Base-by-base conservation (phyloP, 2,797 vertebrate genomes). In the Sebastes vulpes region DNA sequence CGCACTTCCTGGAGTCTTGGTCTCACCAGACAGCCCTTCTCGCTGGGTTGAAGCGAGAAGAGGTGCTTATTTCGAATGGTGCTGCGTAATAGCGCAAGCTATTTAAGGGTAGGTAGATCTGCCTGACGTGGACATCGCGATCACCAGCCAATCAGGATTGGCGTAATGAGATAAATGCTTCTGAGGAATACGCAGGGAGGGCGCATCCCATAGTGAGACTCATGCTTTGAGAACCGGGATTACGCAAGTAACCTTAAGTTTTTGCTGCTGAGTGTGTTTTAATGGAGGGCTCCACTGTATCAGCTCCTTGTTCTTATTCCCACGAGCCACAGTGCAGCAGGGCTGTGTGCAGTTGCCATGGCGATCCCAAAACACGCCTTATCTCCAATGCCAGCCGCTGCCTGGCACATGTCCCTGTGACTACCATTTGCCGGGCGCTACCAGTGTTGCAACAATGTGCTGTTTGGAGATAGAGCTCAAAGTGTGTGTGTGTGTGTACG, bases 371-470 rank as follows among this genome's bases (percentile, higher is more conserved):
- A 83, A 75, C 72, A 66, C 54, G 7, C 72, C 88, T 88, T 89
- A 91, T 90, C 91, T 86, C 42, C 58, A n/a, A 8, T 5, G 12
- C 72, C 88, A 88, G 89, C 74, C 32, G 57, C 60, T 48, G 81
- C 82, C 71, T 78, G 70, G 82, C 70, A 12, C 54, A 1, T 12
- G 2, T 67, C 56, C 38, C 66, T 3, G 12, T 16, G 20, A 57
- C 81, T 7, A 28, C 71, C 2, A 20, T 57, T 20, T 10, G 61
- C 31, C n/a, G 2, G 35, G 11, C n/a, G 35, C 29, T 14, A 23
- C 53, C 57, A 20, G 52, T 10, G 71, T 6, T 18, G 6, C 60
- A 66, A 63, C 75, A 86, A 77, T 56, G 60, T 83, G 80, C 53
- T 67, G 86, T 46, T 66, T 66, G 52, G 26, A 87, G 84, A 89